Conservation (phyloP, 2,888 invertebrate genomes). For the Glaucopsyche alexis region DNA sequence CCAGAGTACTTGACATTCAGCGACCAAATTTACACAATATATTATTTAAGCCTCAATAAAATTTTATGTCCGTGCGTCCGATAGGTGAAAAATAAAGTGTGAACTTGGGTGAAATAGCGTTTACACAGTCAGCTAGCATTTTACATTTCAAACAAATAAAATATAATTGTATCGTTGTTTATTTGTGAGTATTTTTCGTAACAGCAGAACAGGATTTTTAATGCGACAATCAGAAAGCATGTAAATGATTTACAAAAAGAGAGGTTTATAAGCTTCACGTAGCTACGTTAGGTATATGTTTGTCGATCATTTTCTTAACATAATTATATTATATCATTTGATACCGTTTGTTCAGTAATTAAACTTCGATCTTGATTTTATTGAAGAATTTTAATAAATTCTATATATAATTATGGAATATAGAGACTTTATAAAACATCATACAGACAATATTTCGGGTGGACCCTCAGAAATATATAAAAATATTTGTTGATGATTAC, state of each 20-base stretch:
- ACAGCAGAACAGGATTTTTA: slow-evolving; percentile 31
- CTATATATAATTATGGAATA: too few relatives aligned
- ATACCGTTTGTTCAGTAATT: too few relatives aligned
- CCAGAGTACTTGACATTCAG: slow-evolving; percentile 20
- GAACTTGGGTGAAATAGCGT: not conserved
- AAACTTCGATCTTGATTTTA: too few relatives aligned
- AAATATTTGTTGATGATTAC: not conserved
- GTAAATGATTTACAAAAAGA: not conserved
- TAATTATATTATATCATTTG: too few relatives aligned
- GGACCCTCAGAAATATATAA: not conserved
- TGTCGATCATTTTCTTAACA: too few relatives aligned
- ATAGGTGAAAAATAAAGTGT: slow-evolving; percentile 25
- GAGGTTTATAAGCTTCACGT: too few relatives aligned
- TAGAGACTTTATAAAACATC: too few relatives aligned
- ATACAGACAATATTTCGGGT: too few relatives aligned
- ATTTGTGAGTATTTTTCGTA: not conserved
- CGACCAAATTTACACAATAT: slow-evolving; percentile 26
- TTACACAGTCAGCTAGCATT: slow-evolving; percentile 15
- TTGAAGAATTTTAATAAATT: too few relatives aligned
- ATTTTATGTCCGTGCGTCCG: slow-evolving; percentile 19
- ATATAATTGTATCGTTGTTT: slow-evolving; percentile 3
- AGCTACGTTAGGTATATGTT: too few relatives aligned
- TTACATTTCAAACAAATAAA: slow-evolving; percentile 11
- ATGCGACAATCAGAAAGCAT: not conserved
- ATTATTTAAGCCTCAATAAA: slow-evolving; percentile 27